A percentile compares a stretch with the other conserved stretches of the same genome.
Conservation (phyloP, 2,888 invertebrate genomes). For the Oscheius onirici region DNA sequence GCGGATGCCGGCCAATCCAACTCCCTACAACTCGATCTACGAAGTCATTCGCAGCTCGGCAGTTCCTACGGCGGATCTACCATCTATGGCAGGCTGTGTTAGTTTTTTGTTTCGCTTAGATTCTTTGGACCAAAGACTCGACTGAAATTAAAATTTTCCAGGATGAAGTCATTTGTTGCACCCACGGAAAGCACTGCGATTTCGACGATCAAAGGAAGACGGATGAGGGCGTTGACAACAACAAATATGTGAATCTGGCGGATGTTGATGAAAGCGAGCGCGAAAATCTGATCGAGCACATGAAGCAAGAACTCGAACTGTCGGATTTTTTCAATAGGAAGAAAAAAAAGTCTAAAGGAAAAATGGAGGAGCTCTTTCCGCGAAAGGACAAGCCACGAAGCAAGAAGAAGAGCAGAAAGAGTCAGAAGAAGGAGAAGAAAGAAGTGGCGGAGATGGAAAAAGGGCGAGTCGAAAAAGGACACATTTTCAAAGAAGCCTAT, state of each 20-base stretch:
- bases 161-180: neutral
- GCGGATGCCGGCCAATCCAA: neutral
- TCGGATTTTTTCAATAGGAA: neutral
- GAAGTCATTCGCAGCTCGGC: neutral
- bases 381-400: neutral
- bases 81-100: no score
- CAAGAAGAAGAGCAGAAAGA: no score
- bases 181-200: neutral
- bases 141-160: no score
- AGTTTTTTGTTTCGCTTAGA: no score
- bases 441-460: no score
- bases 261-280: neutral
- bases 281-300: neutral
- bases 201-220: neutral
- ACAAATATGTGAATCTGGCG: neutral
- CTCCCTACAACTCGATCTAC: conserved; percentile 1
- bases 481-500: neutral
- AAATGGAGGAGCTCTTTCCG: neutral
- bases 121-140: no score
- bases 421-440: no score
- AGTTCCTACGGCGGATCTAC: no score
- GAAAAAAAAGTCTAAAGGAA: neutral
- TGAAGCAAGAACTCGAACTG: neutral
- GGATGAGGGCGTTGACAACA: neutral
- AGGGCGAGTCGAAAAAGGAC: no score